These are phyloP conservation scores for Xanthia togata DNA, from an alignment of 2,888 invertebrate species.

Conservation along the genomic window DNA sequence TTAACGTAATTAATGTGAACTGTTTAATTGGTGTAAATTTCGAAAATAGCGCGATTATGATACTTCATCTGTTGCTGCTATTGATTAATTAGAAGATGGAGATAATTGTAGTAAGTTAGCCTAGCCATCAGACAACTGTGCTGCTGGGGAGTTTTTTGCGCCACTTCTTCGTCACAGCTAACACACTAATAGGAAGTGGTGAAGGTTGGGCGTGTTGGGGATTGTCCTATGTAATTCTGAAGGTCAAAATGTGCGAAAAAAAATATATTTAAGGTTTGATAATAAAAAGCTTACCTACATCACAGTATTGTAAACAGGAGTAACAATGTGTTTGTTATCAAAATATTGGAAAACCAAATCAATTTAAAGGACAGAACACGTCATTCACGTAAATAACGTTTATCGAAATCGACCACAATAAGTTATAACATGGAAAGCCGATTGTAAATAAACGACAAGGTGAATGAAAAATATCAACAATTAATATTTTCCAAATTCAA, in stretches of 20 bases:
- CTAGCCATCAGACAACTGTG: not conserved
- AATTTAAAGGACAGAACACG: conserved; percentile 36
- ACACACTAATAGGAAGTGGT: no score
- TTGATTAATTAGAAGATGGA: not conserved
- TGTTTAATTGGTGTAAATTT: conserved; percentile 27
- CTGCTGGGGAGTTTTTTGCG: no score
- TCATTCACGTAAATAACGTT: conserved; percentile 51
- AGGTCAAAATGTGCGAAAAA: no score
- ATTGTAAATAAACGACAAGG: conserved; percentile 45
- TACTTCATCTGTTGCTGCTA: not conserved
- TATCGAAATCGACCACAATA: conserved; percentile 42
- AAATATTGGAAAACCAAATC: conserved; percentile 43
- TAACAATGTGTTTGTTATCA: conserved; percentile 34
- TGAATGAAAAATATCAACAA: conserved; percentile 43
- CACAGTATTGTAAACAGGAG: conserved; percentile 3
- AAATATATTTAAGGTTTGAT: not conserved
- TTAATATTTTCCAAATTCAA: conserved; percentile 53
- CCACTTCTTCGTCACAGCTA: no score
- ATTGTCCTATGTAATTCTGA: no score
- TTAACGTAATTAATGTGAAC: not conserved
- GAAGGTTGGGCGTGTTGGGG: no score
- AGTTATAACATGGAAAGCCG: conserved; percentile 52
- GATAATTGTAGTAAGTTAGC: not conserved
- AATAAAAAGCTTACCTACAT: conserved; percentile 1
- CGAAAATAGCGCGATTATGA: conserved; percentile 10